phyloP scores from a whole-genome alignment of 2,113 vertebrate species.

The Sterrhoptilus dennistouni region DNA sequence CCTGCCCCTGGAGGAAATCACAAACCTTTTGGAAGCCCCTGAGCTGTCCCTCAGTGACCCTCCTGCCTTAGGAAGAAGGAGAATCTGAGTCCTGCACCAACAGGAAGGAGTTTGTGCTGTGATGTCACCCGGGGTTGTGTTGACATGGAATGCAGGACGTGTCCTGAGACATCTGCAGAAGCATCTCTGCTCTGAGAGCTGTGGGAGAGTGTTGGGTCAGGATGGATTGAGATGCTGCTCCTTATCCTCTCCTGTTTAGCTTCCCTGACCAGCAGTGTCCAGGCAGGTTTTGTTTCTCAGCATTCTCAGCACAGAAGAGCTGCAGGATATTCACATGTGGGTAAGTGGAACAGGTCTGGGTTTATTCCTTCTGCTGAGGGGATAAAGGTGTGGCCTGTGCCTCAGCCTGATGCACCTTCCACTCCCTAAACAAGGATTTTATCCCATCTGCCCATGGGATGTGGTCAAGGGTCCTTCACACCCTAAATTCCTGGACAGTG shows the following conservation, averaged over 20 bases:
- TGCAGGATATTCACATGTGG: not conserved
- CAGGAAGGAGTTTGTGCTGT: not conserved
- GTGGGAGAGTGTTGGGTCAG: not conserved
- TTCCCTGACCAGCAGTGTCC: not conserved
- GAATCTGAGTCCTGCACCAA: not conserved
- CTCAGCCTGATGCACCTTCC: not conserved
- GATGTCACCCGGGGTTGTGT: not conserved
- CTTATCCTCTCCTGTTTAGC: not conserved
- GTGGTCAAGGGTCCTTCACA: rapidly evolving
- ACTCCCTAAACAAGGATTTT: not conserved
- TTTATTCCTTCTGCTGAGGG: not conserved
- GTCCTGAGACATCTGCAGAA: not conserved
- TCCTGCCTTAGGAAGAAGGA: not conserved
- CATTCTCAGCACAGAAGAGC: not conserved
- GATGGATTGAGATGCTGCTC: not conserved
- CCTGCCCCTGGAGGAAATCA: not conserved
- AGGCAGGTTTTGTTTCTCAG: not conserved
- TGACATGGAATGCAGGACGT: rapidly evolving
- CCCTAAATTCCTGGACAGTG: not conserved
- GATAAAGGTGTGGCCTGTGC: rapidly evolving
- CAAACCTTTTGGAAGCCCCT: not conserved
- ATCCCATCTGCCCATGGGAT: not conserved
- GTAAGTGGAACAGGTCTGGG: not conserved
- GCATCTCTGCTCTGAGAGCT: not conserved
- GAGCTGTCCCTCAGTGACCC: not conserved